Base-by-base conservation (phyloP, 1,140 invertebrate genomes). In the Oryctes rhinoceros region DNA sequence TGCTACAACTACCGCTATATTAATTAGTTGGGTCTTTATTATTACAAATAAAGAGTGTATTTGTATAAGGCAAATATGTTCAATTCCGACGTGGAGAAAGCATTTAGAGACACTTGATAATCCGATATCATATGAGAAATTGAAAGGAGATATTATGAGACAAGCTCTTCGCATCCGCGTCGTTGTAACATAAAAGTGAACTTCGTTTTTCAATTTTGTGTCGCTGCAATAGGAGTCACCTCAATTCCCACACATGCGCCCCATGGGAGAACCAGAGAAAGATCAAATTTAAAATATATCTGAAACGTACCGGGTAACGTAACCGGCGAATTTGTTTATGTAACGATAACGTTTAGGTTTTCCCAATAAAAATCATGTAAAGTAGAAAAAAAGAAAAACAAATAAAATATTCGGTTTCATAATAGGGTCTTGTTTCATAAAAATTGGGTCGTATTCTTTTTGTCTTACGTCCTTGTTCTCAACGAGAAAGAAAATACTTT, bases 231-330 rank as follows among this genome's bases (percentile, higher is more conserved):
- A 71, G 65, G 65, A 71, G 65, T 35, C 30, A 71, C 20, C 65
- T 71, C 65, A 71, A 71, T 71, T 71, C 24, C 65, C 65, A 35
- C 65, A 35, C 65, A 71, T 71, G 35, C 7, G 65, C 11, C 65
- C 65, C 65, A 24, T 71, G 65, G 65, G 65, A 71, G 24, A 24
- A 35, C 65, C 11, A 24, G 20, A 71, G 24, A 71, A 35, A 24
- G 65, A 71, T 71, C 65, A 71, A 71, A 71, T 71, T 71, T 71
- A 71, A 71, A 71, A 71, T 71, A 71, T 71, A 71, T 71, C 65
- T 71, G 65, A 24, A 71, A 37, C 18, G 65, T 59, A 59, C 53
- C 6, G 65, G 35, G 65, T 24, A 71, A 71, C 65, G 18, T 9
- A 13, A 24, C 11, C 65, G 20, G 11, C 65, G 37, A 71, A 71